These are phyloP conservation scores for Rhadina sibilatrix DNA, from an alignment of 2,113 vertebrate species.

Conservation along the genomic window DNA sequence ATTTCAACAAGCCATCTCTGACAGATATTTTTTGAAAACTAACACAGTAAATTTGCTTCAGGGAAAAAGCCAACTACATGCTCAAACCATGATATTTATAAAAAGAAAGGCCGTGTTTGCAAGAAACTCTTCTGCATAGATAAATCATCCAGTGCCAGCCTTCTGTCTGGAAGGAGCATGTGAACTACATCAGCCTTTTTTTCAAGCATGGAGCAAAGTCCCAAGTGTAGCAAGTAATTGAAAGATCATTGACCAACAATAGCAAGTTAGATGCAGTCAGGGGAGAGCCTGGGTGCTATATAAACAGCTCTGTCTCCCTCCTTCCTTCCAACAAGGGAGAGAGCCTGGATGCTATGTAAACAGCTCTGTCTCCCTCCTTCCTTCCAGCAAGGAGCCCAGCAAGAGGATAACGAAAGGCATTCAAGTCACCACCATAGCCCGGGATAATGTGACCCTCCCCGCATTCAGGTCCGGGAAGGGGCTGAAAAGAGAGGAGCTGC, in stretches of 20 bases:
- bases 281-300: background rate
- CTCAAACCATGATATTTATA: background rate
- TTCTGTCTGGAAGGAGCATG: background rate
- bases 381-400: background rate
- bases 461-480: background rate
- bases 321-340: background rate
- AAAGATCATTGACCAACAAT: slow-evolving; percentile 15
- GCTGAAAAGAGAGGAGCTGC: slow-evolving; percentile 3
- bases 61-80: background rate
- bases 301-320: background rate
- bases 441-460: background rate
- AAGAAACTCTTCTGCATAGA: background rate
- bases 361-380: background rate
- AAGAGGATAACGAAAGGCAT: background rate
- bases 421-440: background rate
- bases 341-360: background rate
- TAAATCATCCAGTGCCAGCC: background rate
- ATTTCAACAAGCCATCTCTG: background rate
- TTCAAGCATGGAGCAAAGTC: background rate
- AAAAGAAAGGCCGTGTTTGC: background rate
- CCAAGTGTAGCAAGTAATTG: background rate
- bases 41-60: background rate
- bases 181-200: background rate
- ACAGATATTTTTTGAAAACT: background rate
- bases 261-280: background rate